Base-by-base conservation (phyloP, 2,797 vertebrate genomes). In the Salarias fasciatus region DNA sequence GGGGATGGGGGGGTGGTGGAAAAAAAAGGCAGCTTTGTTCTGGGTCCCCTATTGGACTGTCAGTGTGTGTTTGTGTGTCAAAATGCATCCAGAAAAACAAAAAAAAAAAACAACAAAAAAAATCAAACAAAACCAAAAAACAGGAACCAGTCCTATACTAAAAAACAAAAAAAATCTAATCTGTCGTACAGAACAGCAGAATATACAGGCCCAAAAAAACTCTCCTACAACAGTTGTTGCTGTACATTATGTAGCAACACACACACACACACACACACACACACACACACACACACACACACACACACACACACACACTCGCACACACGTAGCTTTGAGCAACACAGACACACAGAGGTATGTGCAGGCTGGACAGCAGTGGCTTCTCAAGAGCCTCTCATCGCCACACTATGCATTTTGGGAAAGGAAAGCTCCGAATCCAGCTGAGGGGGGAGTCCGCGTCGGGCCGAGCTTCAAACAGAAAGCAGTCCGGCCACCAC, bases 91-190 rank as follows among this genome's bases (percentile, higher is more conserved):
- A 37, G 8, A 55, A 47, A 13, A 18, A 37, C 14, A 4, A 51
- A 57, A 6, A 29, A 12, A 35, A n/a, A n/a, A n/a, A n/a, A n/a
- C n/a, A n/a, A n/a, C n/a, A n/a, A n/a, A n/a, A 77, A 68, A 82
- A 75, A 61, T 59, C 65, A 15, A 84, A 63, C 18, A 24, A 24
- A 24, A n/a, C 31, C 44, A 4, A 3, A 15, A 71, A 56, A 56
- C 67, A 89, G 87, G 88, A 88, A 82, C 85, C 89, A 89, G 86
- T 84, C 84, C 90, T 76, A 69, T 67, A 69, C 85, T 75, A 35
- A 18, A 24, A 24, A 24, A n/a, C n/a, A 24, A 24, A 24, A 77
- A 66, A 83, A 75, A 61, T 59, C 65, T 24, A 84, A 63, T 63
- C 65, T 73, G 70, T 80, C 30, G 8, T 74, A 88, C 69, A 67